Base-by-base conservation (phyloP, 1,140 invertebrate species). In the Caerostris darwini region DNA sequence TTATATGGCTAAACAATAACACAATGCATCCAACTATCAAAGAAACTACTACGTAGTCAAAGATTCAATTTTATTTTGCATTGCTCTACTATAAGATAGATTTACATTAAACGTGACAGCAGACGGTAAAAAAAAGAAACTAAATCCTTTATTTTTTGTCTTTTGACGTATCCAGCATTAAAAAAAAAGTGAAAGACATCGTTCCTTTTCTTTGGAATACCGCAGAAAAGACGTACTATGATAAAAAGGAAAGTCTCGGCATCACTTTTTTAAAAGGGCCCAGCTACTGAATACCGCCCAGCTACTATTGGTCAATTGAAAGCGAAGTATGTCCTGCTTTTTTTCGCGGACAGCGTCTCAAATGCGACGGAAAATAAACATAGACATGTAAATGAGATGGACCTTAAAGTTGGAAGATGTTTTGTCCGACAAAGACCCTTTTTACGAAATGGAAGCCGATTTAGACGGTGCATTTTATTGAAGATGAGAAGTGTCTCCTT, bases 301-400 rank as follows among this genome's bases (percentile, higher is more conserved):
- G 71, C 71, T 10, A 57, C 54, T 77, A 77, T 77, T 53, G 58
- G 85, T 87, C 85, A 87, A 87, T 87, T 87, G 85, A 58, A 87
- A 59, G 34, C 6, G 57, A 50, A 50, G 58, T 87, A 10, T 87
- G 19, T 10, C 34, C n/a, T 19, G 8, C 2, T 87, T 58, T 86
- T 61, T 87, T 87, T 64, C 57, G n/a, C 4, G n/a, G 57, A 59
- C 34, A 61, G n/a, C 58, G 19, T 87, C 19, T 87, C 85, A 77
- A 77, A 85, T 12, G n/a, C 82, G 57, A 54, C 71, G 67, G 57
- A 91, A 91, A 82, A 82, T 19, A 54, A 91, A 82, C 89, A 91
- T 91, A 91, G 69, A 91, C 90, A 91, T 91, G 90, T 69, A 91
- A 91, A 91, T 91, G 53, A 50, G 59, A 56, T n/a, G 50, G 61